These are phyloP conservation scores for Drosophila anomalipes DNA, from an alignment of 2,888 invertebrate species.

Conservation along the genomic window DNA sequence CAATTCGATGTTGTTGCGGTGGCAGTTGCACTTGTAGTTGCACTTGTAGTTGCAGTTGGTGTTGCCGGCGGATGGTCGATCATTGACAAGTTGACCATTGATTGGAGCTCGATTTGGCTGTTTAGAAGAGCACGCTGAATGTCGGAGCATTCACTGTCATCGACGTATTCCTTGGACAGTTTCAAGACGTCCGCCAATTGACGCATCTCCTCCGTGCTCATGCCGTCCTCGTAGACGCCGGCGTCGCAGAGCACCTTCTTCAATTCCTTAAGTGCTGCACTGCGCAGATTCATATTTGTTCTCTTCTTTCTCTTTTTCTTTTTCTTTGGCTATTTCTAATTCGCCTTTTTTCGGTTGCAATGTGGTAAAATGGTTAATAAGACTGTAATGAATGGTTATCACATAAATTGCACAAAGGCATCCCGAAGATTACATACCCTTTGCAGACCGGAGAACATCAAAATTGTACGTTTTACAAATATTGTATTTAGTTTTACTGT, in stretches of 20 bases:
- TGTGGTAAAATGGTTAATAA: no score
- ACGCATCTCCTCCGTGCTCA: slow-evolving; percentile 74
- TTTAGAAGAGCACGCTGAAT: slow-evolving; percentile 53
- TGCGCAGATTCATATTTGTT: slow-evolving; percentile 44
- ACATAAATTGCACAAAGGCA: neutral
- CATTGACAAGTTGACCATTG: slow-evolving; percentile 72
- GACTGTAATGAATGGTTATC: neutral
- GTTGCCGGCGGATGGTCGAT: slow-evolving; percentile 30
- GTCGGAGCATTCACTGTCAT: slow-evolving; percentile 12
- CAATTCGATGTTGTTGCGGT: neutral
- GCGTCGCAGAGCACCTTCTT: slow-evolving; percentile 34
- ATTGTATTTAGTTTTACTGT: no score
- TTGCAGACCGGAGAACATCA: no score
- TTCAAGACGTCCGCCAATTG: slow-evolving; percentile 63
- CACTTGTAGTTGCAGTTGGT: neutral
- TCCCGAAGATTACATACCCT: neutral
- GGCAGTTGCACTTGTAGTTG: neutral
- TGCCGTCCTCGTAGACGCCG: slow-evolving; percentile 77
- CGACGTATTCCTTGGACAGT: slow-evolving; percentile 43
- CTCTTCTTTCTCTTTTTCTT: no score
- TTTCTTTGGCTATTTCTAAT: no score
- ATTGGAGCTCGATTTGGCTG: slow-evolving; percentile 60
- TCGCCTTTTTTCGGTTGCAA: neutral
- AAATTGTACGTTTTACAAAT: no score
- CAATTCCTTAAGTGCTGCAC: slow-evolving; percentile 6